phyloP scores from a whole-genome alignment of 1,140 invertebrate genomes.

The Yoshiicerus persimilis region DNA sequence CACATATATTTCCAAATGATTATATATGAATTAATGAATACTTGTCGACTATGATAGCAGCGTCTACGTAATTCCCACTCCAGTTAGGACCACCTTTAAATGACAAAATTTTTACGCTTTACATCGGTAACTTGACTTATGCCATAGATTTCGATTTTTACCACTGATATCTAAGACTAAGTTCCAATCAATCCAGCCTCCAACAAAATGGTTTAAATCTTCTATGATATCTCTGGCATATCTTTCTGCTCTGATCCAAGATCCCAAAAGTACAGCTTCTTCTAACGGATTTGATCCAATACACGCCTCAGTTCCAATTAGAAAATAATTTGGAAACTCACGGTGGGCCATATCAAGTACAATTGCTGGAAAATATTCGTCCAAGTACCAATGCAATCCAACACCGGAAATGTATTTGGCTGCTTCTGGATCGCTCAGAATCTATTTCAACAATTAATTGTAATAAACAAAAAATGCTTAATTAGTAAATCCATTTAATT shows the following conservation, averaged over 20 bases:
- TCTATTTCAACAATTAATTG: conserved; percentile 50
- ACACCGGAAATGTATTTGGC: conserved; percentile 74
- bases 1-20: too few relatives aligned
- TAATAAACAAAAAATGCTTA: neutral
- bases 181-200: conserved; percentile 89
- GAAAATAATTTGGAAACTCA: conserved; percentile 68
- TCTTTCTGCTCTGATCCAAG: conserved; percentile 69
- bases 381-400: conserved; percentile 76
- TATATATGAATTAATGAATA: conserved; percentile 46
- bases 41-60: conserved; percentile 73
- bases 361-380: conserved; percentile 59
- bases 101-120: neutral
- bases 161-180: conserved; percentile 57
- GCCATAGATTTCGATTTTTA: too few relatives aligned
- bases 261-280: conserved; percentile 64
- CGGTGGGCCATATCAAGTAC: conserved; percentile 61
- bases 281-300: conserved; percentile 14
- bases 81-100: conserved; percentile 79
- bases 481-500: neutral
- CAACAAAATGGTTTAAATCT: conserved; percentile 70
- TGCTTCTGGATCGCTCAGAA: conserved; percentile 59
- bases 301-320: conserved; percentile 71
- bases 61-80: conserved; percentile 73
- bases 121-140: too few relatives aligned
- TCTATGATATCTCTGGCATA: conserved; percentile 71